phyloP scores from a whole-genome alignment of 2,888 invertebrate species.

The Drosophila suboccidentalis region DNA sequence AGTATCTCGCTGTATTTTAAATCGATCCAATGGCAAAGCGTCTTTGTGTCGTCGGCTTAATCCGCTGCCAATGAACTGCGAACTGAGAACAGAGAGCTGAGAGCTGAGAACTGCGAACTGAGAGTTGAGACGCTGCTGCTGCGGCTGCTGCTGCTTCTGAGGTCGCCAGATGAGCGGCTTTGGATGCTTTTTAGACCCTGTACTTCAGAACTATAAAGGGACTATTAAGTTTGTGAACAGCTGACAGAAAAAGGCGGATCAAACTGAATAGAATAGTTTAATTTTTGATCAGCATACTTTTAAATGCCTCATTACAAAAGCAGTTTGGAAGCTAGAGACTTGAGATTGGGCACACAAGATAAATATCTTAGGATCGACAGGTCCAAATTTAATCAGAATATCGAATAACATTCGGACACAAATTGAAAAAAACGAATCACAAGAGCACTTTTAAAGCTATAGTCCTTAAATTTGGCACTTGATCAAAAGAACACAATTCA shows the following conservation, averaged over 20 bases:
- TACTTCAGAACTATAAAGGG: neutral
- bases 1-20: constrained; percentile 73
- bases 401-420: too few relatives aligned
- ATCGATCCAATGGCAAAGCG: constrained; percentile 80
- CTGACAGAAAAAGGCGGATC: too few relatives aligned
- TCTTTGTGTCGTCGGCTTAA: constrained; percentile 78
- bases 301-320: too few relatives aligned
- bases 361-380: too few relatives aligned
- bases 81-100: constrained; percentile 52
- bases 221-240: neutral
- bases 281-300: too few relatives aligned
- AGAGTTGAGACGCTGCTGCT: constrained; percentile 24
- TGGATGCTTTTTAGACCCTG: constrained; percentile 48
- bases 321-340: too few relatives aligned
- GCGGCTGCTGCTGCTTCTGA: constrained; percentile 46
- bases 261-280: too few relatives aligned
- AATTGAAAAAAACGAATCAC: too few relatives aligned
- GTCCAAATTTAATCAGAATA: too few relatives aligned
- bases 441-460: too few relatives aligned
- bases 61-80: constrained; percentile 83
- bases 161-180: constrained; percentile 77
- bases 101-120: constrained; percentile 60
- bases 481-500: too few relatives aligned
- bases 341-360: too few relatives aligned
- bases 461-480: neutral